Evolutionary conservation across 2,113 vertebrate species (phyloP).

Genomic region (Elanus axillaris): DNA sequence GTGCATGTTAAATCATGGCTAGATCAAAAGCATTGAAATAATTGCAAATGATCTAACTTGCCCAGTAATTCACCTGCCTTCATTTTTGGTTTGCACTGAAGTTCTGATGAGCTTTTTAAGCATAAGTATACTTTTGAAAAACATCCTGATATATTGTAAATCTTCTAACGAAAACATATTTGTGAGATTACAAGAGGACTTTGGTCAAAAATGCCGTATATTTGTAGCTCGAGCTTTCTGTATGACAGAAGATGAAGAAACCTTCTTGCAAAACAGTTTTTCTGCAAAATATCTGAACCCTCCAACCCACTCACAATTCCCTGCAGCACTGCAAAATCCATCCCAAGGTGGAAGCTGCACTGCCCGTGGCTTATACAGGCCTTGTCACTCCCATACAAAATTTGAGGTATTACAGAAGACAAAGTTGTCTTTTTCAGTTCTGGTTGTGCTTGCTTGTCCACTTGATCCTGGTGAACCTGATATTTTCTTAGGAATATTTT

Average conservation of each 20-base stretch:
- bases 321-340: not conserved
- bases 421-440: not conserved
- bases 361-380: fast-evolving
- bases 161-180: not conserved
- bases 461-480: not conserved
- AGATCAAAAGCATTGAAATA: not conserved
- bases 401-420: not conserved
- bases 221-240: not conserved
- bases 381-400: not conserved
- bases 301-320: not conserved
- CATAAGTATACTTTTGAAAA: not conserved
- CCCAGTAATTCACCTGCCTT: not conserved
- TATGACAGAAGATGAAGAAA: not conserved
- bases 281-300: not conserved
- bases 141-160: not conserved
- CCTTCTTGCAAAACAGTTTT: not conserved
- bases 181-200: not conserved
- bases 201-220: not conserved
- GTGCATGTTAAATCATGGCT: not conserved
- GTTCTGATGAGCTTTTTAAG: not conserved
- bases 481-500: not conserved
- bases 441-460: not conserved
- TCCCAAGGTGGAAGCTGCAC: not conserved
- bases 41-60: not conserved
- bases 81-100: not conserved